phyloP scores from a whole-genome alignment of 2,113 vertebrate genomes.

The Pheucticus melanocephalus region DNA sequence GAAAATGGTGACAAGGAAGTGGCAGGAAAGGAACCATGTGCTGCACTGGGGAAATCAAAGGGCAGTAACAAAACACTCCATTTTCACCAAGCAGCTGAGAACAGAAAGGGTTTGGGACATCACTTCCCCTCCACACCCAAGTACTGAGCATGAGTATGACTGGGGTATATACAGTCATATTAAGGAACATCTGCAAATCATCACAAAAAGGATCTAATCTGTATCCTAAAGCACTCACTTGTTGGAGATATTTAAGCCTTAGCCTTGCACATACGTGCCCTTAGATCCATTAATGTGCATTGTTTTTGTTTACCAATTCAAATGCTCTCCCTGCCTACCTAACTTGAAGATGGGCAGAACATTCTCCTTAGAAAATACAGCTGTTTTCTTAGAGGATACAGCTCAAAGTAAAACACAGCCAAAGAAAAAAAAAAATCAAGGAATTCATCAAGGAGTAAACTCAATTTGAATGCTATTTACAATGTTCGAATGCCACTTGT shows the following conservation, averaged over 20 bases:
- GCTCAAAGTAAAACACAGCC: background rate
- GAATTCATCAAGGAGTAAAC: background rate
- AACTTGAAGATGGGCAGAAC: background rate
- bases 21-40: background rate
- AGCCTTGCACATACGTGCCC: background rate
- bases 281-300: background rate
- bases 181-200: background rate
- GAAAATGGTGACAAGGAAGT: background rate
- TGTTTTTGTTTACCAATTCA: background rate
- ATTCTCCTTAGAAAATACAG: background rate
- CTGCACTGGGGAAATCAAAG: background rate
- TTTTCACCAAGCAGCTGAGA: background rate
- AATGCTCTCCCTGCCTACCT: background rate
- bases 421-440: background rate
- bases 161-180: background rate
- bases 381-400: background rate
- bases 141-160: background rate
- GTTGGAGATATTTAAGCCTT: background rate
- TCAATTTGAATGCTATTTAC: background rate
- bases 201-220: background rate
- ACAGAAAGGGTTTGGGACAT: background rate
- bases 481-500: background rate
- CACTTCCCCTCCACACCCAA: rapidly evolving
- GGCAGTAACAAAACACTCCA: background rate
- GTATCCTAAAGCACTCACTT: background rate